Percentiles rank a stretch among this genome's conserved stretches.
These are phyloP conservation scores for Sminthurides bifidus DNA, from an alignment of 1,140 invertebrate genomes.

Conservation along the genomic window DNA sequence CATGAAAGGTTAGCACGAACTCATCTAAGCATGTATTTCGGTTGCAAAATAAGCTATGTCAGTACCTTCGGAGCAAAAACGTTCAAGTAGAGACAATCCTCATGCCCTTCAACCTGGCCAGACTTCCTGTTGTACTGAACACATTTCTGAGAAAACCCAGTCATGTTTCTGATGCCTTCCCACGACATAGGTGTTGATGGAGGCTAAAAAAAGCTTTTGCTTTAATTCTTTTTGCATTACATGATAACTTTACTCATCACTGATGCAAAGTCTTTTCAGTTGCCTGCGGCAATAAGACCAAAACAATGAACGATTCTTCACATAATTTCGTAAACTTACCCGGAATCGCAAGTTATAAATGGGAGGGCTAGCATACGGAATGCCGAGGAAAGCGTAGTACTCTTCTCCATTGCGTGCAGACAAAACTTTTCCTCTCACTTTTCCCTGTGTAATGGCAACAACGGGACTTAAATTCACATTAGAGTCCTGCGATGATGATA, in stretches of 20 bases:
- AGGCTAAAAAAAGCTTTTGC: slow-evolving; percentile 1
- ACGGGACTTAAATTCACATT: slow-evolving; percentile 9
- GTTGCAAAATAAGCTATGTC: not conserved
- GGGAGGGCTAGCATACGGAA: slow-evolving; percentile 15
- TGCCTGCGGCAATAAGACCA: not conserved
- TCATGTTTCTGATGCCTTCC: slow-evolving; percentile 13
- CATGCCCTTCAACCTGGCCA: slow-evolving; percentile 7
- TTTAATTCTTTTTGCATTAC: not conserved
- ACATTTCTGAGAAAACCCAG: slow-evolving; percentile 8
- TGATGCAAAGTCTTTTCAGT: not conserved
- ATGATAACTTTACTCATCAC: not conserved
- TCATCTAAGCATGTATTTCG: not conserved
- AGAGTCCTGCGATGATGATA: not conserved
- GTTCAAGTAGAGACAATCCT: slow-evolving; percentile 20
- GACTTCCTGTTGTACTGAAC: slow-evolving; percentile 8
- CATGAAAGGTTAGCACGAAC: no score
- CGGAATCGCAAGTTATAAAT: slow-evolving; percentile 1
- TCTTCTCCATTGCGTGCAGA: slow-evolving; percentile 3
- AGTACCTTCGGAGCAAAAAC: slow-evolving; percentile 14
- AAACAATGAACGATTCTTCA: not conserved
- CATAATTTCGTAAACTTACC: not conserved
- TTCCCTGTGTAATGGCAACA: slow-evolving; percentile 10
- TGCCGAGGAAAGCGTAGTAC: slow-evolving; percentile 19
- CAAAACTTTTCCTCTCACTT: slow-evolving; percentile 11
- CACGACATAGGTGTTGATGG: slow-evolving; percentile 14